Conservation (phyloP, 2,113 vertebrate genomes). For the Rhodinocichla rosea region DNA sequence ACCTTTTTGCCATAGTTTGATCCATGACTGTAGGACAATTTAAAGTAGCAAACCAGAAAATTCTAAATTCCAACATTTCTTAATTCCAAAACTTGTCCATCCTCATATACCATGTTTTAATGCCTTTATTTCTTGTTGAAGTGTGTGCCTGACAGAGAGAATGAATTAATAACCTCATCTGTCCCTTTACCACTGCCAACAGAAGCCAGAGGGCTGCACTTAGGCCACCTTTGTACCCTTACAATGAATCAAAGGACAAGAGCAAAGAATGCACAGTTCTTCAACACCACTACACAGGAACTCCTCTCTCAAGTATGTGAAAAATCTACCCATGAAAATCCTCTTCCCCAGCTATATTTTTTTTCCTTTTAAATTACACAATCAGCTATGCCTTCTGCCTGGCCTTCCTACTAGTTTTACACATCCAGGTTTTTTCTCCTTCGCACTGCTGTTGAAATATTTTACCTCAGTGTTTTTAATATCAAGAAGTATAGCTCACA, state of each 20-base stretch:
- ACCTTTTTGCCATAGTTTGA: not conserved
- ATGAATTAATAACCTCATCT: not conserved
- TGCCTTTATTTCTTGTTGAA: not conserved
- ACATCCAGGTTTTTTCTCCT: not conserved
- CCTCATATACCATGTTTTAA: not conserved
- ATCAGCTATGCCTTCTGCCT: not conserved
- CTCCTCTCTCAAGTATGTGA: not conserved
- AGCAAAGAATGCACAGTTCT: not conserved
- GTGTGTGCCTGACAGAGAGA: not conserved
- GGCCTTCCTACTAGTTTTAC: not conserved
- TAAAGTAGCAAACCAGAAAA: not conserved
- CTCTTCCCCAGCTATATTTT: rapidly evolving
- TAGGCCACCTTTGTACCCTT: not conserved
- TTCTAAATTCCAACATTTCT: not conserved
- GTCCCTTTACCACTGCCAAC: not conserved
- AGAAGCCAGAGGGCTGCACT: not conserved
- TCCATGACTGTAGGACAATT: not conserved
- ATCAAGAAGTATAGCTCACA: not conserved
- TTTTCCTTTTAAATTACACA: not conserved
- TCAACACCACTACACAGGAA: not conserved
- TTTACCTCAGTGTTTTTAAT: not conserved
- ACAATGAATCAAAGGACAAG: not conserved
- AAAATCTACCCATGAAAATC: not conserved
- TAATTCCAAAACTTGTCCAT: not conserved
- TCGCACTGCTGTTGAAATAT: not conserved